Evolutionary conservation across 2,113 vertebrate genomes (phyloP).

Genomic region (Brevimyrus niger): DNA sequence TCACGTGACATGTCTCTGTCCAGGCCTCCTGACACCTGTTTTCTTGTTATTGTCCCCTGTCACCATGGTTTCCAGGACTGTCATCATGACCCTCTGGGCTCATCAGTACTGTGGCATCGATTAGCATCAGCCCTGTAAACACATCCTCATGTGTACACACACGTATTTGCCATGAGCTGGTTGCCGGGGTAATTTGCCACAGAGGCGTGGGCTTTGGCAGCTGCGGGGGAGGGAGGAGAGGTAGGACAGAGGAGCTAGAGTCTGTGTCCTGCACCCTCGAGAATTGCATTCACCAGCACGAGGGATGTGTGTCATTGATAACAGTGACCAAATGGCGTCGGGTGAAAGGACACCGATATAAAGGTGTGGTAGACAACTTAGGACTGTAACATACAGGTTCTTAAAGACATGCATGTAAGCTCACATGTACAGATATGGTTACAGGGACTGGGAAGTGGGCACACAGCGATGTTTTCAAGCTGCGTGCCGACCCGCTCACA

Average conservation of each 20-base stretch:
- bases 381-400: not conserved
- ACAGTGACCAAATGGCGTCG: not conserved
- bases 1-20: not conserved
- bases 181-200: conserved; percentile 25
- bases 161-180: conserved; percentile 13
- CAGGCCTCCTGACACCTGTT: not conserved
- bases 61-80: conserved; percentile 22
- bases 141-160: conserved; percentile 26
- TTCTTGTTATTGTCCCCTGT: conserved; percentile 22
- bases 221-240: conserved; percentile 9
- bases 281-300: not conserved
- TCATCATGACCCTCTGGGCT: conserved; percentile 17
- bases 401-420: not conserved
- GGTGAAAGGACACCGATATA: not conserved
- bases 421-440: not conserved
- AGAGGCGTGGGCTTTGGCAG: not conserved
- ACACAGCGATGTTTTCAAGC: not conserved
- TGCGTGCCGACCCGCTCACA: not conserved
- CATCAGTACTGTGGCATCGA: not conserved
- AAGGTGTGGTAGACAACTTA: not conserved
- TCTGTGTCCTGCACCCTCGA: not conserved
- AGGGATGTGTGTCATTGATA: not conserved
- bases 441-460: not conserved
- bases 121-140: conserved; percentile 21
- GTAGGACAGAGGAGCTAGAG: not conserved